phyloP scores from a whole-genome alignment of 2,113 vertebrate genomes.

The Psophia crepitans region DNA sequence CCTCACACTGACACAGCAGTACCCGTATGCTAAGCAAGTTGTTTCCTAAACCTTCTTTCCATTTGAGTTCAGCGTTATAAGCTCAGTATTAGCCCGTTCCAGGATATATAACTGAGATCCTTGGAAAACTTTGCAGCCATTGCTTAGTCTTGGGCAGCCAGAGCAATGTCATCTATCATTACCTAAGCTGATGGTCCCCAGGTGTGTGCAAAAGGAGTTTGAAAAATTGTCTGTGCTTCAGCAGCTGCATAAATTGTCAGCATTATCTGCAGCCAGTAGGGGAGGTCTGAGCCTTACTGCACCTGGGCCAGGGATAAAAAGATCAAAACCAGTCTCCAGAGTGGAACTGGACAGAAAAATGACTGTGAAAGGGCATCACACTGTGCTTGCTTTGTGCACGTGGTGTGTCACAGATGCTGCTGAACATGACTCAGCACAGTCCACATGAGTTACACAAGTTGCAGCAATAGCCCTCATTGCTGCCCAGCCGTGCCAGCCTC shows the following conservation, averaged over 20 bases:
- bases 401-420: not conserved
- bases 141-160: not conserved
- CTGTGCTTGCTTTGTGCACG: not conserved
- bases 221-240: slow-evolving; percentile 35
- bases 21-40: rapidly evolving
- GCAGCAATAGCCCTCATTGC: not conserved
- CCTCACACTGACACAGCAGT: not conserved
- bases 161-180: not conserved
- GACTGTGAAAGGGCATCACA: not conserved
- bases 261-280: not conserved
- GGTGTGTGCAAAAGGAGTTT: slow-evolving; percentile 6
- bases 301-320: slow-evolving; percentile 8
- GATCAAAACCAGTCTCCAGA: slow-evolving; percentile 1
- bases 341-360: not conserved
- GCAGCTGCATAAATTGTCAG: slow-evolving; percentile 22
- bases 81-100: not conserved
- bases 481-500: not conserved
- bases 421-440: not conserved
- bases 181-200: slow-evolving; percentile 6
- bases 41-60: not conserved
- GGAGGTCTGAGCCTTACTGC: not conserved
- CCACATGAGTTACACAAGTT: not conserved
- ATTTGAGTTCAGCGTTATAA: not conserved
- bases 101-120: not conserved
- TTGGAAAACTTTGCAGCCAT: not conserved